These are phyloP conservation scores for Cylas formicarius DNA, from an alignment of 1,140 invertebrate species.

Conservation along the genomic window DNA sequence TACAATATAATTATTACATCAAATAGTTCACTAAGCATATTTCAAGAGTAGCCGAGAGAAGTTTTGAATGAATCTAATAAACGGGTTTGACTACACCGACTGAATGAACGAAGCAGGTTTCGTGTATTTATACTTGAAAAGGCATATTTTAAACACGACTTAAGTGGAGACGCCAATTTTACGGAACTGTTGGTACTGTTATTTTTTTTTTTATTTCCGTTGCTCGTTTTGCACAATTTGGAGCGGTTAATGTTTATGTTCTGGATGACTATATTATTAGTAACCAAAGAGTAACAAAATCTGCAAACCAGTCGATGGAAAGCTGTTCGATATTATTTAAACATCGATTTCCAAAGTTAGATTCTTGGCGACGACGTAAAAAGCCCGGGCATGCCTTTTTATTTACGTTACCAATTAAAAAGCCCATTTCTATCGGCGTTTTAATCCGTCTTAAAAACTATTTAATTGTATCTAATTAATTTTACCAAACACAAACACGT, in stretches of 20 bases:
- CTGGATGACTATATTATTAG: too few relatives aligned
- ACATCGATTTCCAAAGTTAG: not conserved
- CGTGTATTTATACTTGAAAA: conserved; percentile 15
- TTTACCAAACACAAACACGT: conserved; percentile 12
- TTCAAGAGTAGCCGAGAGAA: conserved; percentile 13
- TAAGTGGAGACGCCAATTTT: too few relatives aligned
- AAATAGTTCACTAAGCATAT: conserved; percentile 12
- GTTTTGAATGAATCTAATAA: conserved; percentile 19
- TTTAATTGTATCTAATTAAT: conserved; percentile 18
- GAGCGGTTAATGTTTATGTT: too few relatives aligned
- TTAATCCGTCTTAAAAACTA: conserved; percentile 9
- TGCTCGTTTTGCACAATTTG: too few relatives aligned
- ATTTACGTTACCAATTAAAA: conserved; percentile 6
- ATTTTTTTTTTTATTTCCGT: too few relatives aligned
- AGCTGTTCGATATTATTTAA: too few relatives aligned
- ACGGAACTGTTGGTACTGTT: too few relatives aligned
- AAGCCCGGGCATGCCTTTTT: not conserved
- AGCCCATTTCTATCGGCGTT: conserved; percentile 5
- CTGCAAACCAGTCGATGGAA: too few relatives aligned
- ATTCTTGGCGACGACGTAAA: not conserved
- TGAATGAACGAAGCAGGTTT: conserved; percentile 18
- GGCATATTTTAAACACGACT: conserved; percentile 14
- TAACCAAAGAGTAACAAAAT: too few relatives aligned
- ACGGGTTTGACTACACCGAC: conserved; percentile 13
- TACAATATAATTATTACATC: conserved; percentile 17